Percentiles rank a stretch among this genome's conserved stretches.
Evolutionary conservation across 2,888 invertebrate species (phyloP).

Genomic region (Belgica antarctica): DNA sequence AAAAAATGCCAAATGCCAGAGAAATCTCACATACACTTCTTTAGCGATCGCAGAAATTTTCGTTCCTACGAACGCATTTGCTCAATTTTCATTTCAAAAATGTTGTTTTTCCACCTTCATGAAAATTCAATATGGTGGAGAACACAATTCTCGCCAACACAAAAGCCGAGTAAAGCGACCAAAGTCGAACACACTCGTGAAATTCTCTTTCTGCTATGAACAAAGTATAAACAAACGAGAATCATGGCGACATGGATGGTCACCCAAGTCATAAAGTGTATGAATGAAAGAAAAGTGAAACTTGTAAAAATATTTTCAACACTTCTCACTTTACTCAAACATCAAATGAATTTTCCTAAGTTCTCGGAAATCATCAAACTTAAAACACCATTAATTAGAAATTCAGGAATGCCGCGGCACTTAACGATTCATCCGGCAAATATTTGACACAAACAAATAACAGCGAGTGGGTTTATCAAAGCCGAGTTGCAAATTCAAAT

Average conservation of each 20-base stretch:
- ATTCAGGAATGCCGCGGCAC: too few species aligned
- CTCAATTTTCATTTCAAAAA: not conserved
- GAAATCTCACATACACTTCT: not conserved
- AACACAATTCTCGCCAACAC: not conserved
- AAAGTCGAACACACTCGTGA: not conserved
- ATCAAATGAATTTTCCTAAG: constrained; percentile 2
- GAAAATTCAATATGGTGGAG: constrained; percentile 6
- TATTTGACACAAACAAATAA: too few species aligned
- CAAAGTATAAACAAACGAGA: too few species aligned
- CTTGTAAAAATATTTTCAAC: not conserved
- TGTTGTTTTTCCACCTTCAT: not conserved
- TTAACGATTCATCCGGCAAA: too few species aligned
- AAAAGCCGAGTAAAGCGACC: not conserved
- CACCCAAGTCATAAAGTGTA: constrained; percentile 3
- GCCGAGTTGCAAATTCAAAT: too few species aligned
- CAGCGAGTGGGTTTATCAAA: too few species aligned
- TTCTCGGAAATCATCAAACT: constrained; percentile 9
- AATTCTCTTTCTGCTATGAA: not conserved
- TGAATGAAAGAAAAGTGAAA: constrained; percentile 18
- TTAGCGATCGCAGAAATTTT: not conserved
- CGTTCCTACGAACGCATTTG: not conserved
- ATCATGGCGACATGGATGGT: too few species aligned
- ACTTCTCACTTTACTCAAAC: not conserved
- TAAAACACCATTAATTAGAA: too few species aligned
- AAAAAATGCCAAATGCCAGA: not conserved